Evolutionary conservation across 1,140 invertebrate genomes (phyloP).

Genomic region (Pemphigus obesinymphae): DNA sequence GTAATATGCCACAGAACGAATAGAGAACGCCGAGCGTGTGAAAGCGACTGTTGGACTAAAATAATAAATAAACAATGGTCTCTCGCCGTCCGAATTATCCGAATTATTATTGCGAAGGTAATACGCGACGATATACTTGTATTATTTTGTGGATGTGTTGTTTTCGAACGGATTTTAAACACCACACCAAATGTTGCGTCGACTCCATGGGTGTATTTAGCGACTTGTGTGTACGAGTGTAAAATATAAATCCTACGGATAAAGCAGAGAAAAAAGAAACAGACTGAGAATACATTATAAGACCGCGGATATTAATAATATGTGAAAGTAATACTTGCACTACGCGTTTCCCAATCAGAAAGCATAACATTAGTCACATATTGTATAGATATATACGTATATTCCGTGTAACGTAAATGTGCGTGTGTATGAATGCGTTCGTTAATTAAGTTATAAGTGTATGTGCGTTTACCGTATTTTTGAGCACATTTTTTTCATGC

Average conservation of each 20-base stretch:
- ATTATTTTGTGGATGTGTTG: too few species aligned
- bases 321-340: conserved; percentile 24
- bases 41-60: background rate
- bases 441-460: background rate
- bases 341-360: conserved; percentile 31
- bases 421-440: background rate
- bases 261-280: background rate
- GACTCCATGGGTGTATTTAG: too few species aligned
- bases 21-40: background rate
- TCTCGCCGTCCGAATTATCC: too few species aligned
- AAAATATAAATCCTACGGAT: too few species aligned
- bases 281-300: background rate
- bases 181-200: too few species aligned
- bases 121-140: too few species aligned
- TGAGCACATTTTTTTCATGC: background rate
- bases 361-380: background rate
- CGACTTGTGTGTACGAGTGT: too few species aligned
- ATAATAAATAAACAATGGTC: too few species aligned
- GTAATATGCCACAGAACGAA: background rate
- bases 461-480: background rate
- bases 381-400: too few species aligned
- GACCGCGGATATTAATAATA: background rate
- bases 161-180: too few species aligned
- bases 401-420: background rate
- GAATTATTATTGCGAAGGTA: too few species aligned